Conservation (phyloP, 2,888 invertebrate species). For the Leptothorax acervorum region DNA sequence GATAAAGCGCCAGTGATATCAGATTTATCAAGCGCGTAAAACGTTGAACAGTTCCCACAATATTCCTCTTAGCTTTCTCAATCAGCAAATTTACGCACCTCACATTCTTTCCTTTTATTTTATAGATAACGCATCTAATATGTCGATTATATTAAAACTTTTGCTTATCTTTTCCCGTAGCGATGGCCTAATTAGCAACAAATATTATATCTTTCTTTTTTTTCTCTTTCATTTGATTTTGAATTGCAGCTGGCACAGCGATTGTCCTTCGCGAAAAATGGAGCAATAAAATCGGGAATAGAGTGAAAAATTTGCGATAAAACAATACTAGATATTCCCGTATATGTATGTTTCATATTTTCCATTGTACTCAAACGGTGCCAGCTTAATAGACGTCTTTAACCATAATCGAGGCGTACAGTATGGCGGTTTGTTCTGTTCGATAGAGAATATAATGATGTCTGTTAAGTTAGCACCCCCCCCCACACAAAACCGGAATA, state of each 20-base stretch:
- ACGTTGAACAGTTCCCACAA: constrained; percentile 4
- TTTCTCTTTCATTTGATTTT: background rate
- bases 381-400: constrained; percentile 14
- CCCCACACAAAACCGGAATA: no score
- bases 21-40: constrained; percentile 25
- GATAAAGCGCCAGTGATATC: constrained; percentile 25
- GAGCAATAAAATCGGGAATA: background rate
- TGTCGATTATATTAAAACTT: background rate
- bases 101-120: background rate
- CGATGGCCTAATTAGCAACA: background rate
- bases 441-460: constrained; percentile 38
- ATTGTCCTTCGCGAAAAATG: background rate
- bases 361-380: background rate
- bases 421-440: constrained; percentile 21
- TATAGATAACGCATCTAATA: background rate
- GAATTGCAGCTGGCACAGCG: background rate
- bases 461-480: no score
- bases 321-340: background rate
- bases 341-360: background rate
- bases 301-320: background rate
- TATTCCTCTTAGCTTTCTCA: background rate
- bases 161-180: background rate
- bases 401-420: background rate
- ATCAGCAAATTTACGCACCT: background rate
- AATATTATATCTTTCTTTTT: background rate